These are phyloP conservation scores for Spodoptera exigua DNA, from an alignment of 2,888 invertebrate species.

Conservation along the genomic window DNA sequence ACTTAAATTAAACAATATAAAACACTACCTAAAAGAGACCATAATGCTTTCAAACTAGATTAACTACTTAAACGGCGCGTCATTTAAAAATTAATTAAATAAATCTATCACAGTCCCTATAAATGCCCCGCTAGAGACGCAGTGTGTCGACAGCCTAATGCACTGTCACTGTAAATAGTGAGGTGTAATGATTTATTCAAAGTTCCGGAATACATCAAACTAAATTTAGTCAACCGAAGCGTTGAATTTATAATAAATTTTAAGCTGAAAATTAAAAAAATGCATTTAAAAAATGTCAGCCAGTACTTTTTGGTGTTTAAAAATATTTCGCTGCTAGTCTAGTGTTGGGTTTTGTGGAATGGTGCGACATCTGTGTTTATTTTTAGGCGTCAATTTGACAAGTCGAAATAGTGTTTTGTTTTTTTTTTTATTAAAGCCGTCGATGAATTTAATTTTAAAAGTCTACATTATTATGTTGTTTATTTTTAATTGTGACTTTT, in stretches of 20 bases:
- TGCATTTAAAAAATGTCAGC: constrained; percentile 20
- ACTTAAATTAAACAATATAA: too few species aligned
- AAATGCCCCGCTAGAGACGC: neutral
- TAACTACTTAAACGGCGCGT: too few species aligned
- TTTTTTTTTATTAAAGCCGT: too few species aligned
- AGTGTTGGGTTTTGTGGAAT: constrained; percentile 6
- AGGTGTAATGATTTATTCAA: constrained; percentile 62
- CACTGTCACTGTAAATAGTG: constrained; percentile 60
- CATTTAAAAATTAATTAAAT: neutral
- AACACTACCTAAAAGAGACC: too few species aligned
- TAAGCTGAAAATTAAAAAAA: constrained; percentile 41
- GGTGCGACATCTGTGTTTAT: constrained; percentile 32
- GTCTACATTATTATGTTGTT: too few species aligned
- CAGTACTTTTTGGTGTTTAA: constrained; percentile 19
- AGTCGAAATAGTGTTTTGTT: too few species aligned
- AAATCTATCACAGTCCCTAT: neutral
- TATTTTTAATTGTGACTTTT: too few species aligned
- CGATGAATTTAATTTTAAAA: too few species aligned
- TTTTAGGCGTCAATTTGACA: neutral
- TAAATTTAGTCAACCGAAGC: constrained; percentile 51
- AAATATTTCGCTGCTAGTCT: constrained; percentile 25
- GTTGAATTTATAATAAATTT: constrained; percentile 53
- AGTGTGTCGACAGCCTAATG: constrained; percentile 39
- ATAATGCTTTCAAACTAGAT: too few species aligned
- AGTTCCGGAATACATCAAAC: constrained; percentile 46